Conservation (phyloP, 2,888 invertebrate species). For the Andrena hattorfiana region DNA sequence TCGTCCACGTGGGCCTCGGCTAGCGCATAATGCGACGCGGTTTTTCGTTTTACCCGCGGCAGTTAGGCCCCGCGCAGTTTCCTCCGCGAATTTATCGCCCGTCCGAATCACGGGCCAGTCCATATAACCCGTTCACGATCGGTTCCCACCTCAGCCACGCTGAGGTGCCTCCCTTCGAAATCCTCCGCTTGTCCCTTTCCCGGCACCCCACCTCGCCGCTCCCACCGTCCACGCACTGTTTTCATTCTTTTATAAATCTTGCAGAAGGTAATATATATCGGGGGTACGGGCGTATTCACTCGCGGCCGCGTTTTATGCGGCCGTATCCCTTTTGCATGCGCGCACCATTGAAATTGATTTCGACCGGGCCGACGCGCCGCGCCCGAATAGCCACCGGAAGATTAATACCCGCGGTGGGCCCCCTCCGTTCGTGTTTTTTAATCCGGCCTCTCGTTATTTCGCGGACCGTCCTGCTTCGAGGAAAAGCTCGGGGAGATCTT, state of each 20-base stretch:
- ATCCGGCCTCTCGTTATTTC: conserved; percentile 27
- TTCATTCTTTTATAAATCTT: conserved; percentile 72
- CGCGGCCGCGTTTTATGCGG: conserved; percentile 54
- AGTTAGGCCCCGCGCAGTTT: conserved; percentile 48
- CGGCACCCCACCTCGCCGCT: neutral
- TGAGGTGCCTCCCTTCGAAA: neutral
- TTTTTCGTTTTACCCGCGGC: conserved; percentile 64
- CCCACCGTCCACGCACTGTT: conserved; percentile 47
- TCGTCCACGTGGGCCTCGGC: conserved; percentile 21
- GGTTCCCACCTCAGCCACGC: conserved; percentile 60
- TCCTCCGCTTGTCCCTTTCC: neutral
- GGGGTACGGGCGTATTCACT: conserved; percentile 53
- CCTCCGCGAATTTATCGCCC: conserved; percentile 68
- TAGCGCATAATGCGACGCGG: conserved; percentile 55
- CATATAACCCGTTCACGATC: conserved; percentile 66
- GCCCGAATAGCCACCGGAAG: conserved; percentile 42
- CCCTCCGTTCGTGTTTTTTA: conserved; percentile 33
- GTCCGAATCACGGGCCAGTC: conserved; percentile 69
- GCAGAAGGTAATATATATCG: conserved; percentile 63
- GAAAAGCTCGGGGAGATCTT: neutral
- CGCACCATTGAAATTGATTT: conserved; percentile 68
- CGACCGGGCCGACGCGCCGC: conserved; percentile 28
- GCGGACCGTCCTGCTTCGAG: neutral
- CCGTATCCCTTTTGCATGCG: conserved; percentile 55
- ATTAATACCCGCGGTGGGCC: conserved; percentile 43